Evolutionary conservation across 53 echinoderm and acorn worm species (phyloP).

Genomic region (Echinarachnius parma): DNA sequence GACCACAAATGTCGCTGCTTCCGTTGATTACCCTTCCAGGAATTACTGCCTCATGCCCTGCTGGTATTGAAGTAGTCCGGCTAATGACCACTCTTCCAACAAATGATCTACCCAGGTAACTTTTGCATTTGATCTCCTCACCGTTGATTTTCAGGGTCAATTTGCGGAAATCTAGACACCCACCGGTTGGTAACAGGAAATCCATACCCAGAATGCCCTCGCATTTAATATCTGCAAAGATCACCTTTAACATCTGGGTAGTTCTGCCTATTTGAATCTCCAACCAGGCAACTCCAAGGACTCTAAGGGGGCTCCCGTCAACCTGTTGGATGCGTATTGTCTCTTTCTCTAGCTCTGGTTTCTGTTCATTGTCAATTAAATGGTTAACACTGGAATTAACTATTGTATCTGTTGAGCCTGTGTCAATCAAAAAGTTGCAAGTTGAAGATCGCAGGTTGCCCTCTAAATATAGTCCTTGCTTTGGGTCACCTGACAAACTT

Average conservation of each 20-base stretch:
- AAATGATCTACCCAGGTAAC: slow-evolving; percentile 5
- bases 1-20: neutral
- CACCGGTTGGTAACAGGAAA: slow-evolving; percentile 32
- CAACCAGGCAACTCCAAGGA: slow-evolving; percentile 26
- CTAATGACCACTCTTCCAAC: slow-evolving; percentile 38
- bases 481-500: neutral
- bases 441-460: slow-evolving; percentile 20
- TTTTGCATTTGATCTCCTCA: slow-evolving; percentile 9
- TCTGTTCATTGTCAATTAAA: slow-evolving; percentile 21
- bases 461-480: slow-evolving; percentile 42
- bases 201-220: slow-evolving; percentile 55
- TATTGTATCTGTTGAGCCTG: slow-evolving; percentile 57
- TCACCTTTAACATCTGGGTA: neutral
- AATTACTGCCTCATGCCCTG: slow-evolving; percentile 35
- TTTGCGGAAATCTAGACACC: slow-evolving; percentile 13
- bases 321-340: slow-evolving; percentile 28
- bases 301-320: slow-evolving; percentile 25
- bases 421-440: slow-evolving; percentile 46
- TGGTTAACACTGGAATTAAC: slow-evolving; percentile 17
- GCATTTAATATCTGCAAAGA: slow-evolving; percentile 39
- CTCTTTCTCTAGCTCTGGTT: slow-evolving; percentile 15
- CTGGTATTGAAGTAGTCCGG: slow-evolving; percentile 18
- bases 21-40: neutral
- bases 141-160: slow-evolving; percentile 15
- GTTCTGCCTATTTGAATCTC: slow-evolving; percentile 27